Conservation (phyloP, 2,113 vertebrate species). For the Cyanoramphus novaezelandiae region DNA sequence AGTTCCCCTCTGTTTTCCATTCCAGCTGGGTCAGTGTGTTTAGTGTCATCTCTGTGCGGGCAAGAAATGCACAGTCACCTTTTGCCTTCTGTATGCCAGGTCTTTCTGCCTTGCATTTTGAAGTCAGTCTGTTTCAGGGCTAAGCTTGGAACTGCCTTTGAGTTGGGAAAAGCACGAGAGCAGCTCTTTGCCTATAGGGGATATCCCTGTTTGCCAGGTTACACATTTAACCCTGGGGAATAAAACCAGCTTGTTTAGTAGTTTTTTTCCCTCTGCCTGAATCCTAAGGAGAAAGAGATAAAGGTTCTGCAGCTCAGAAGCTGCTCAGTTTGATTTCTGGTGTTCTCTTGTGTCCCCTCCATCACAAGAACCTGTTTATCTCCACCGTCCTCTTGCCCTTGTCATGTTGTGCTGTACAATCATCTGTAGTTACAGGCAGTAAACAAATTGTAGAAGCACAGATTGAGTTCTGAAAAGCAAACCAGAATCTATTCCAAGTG, state of each 20-base stretch:
- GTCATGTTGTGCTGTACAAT: neutral
- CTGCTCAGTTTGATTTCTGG: neutral
- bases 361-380: neutral
- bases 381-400: accelerated
- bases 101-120: neutral
- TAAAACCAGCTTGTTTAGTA: neutral
- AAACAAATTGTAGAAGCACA: neutral
- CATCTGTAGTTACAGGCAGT: neutral
- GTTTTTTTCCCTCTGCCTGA: neutral
- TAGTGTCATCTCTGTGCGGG: neutral
- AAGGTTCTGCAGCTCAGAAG: neutral
- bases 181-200: neutral
- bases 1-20: neutral
- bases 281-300: neutral
- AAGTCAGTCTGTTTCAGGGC: neutral
- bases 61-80: neutral
- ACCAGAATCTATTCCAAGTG: neutral
- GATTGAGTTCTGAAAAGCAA: neutral
- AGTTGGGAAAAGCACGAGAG: neutral
- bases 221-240: neutral
- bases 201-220: neutral
- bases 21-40: neutral
- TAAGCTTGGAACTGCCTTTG: neutral
- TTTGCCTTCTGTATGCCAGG: neutral
- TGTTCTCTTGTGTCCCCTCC: neutral